Conservation (phyloP, 1,140 invertebrate species). For the Dendroctonus valens region DNA sequence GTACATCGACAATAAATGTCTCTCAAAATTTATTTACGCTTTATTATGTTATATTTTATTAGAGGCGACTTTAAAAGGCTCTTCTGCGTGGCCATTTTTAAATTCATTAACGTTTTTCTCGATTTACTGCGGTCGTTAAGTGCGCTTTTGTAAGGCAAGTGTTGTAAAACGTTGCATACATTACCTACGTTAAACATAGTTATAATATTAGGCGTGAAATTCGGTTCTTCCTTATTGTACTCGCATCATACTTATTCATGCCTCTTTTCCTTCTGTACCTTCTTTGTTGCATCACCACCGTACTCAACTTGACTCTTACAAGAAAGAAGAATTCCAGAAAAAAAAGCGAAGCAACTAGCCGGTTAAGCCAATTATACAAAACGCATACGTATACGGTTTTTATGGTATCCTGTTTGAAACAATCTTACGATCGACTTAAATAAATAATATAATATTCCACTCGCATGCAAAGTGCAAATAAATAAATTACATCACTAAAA, state of each 20-base stretch:
- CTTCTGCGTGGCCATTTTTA: slow-evolving; percentile 4
- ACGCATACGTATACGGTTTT: too few relatives aligned
- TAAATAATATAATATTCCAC: slow-evolving; percentile 2
- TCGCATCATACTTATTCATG: not conserved
- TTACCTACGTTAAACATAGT: slow-evolving; percentile 16
- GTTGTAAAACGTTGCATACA: slow-evolving; percentile 13
- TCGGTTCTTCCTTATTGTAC: slow-evolving; percentile 14
- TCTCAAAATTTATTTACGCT: slow-evolving; percentile 20
- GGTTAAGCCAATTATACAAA: too few relatives aligned
- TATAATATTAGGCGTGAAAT: slow-evolving; percentile 3
- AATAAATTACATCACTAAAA: slow-evolving; percentile 13
- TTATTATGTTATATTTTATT: slow-evolving; percentile 26
- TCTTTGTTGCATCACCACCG: too few relatives aligned
- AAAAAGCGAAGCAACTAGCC: too few relatives aligned
- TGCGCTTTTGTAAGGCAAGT: slow-evolving; percentile 8
- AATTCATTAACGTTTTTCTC: slow-evolving; percentile 22
- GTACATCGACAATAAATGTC: slow-evolving; percentile 19
- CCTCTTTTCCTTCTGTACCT: not conserved
- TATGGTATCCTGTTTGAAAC: too few relatives aligned
- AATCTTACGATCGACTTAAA: not conserved
- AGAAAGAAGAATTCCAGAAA: too few relatives aligned
- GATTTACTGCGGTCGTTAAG: slow-evolving; percentile 18
- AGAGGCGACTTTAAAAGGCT: slow-evolving; percentile 14
- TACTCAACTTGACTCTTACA: too few relatives aligned
- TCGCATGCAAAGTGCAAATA: slow-evolving; percentile 8